Evolutionary conservation across 2,888 invertebrate species (phyloP).

Genomic region (Deilephila porcellus): DNA sequence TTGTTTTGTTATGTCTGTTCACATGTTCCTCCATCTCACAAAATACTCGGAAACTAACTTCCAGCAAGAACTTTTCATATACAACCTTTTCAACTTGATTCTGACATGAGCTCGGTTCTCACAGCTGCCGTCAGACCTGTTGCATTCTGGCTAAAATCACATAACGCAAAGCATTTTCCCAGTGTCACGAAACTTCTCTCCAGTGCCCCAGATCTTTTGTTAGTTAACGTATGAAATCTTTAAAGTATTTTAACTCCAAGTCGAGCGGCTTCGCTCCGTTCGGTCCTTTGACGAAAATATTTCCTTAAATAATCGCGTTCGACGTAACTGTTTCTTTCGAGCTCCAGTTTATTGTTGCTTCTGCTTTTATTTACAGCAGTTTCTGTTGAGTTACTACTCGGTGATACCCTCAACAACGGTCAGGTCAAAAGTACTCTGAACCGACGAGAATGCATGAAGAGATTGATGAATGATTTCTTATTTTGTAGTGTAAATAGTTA

Average conservation of each 20-base stretch:
- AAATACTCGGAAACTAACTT: neutral
- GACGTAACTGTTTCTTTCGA: no score
- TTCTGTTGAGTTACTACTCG: no score
- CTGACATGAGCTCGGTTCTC: slow-evolving; percentile 2
- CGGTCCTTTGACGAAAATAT: no score
- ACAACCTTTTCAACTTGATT: neutral
- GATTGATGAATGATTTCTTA: no score
- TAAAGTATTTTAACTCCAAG: neutral
- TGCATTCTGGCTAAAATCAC: slow-evolving; percentile 12
- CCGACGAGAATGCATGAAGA: no score
- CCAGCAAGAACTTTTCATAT: neutral
- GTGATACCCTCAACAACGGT: no score
- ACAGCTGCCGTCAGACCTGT: slow-evolving; percentile 6
- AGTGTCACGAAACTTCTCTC: slow-evolving; percentile 11
- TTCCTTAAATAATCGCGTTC: no score
- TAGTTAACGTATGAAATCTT: neutral
- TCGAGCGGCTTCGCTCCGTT: no score
- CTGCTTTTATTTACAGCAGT: no score
- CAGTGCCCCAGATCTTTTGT: slow-evolving; percentile 31
- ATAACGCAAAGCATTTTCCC: slow-evolving; percentile 5
- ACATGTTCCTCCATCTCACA: neutral
- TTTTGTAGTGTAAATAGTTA: no score
- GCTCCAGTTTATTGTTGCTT: no score
- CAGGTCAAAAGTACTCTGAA: no score
- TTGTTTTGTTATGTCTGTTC: neutral